These are phyloP conservation scores for Microctenopoma lineatum DNA, from an alignment of 2,797 vertebrate genomes.

Conservation along the genomic window DNA sequence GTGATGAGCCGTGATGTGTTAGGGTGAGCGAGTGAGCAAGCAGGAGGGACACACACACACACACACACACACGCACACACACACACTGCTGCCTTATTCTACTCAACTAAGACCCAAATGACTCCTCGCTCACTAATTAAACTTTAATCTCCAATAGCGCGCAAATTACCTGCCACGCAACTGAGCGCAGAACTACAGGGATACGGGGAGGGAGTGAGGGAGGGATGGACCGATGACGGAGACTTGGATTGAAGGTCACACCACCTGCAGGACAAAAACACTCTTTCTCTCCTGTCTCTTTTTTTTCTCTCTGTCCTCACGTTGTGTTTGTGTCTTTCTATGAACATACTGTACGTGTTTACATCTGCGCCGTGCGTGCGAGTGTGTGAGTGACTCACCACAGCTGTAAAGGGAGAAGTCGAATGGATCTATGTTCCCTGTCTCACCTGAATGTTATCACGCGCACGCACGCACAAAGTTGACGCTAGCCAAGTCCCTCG, in stretches of 20 bases:
- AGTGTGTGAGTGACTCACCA: conserved; percentile 19
- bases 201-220: conserved; percentile 37
- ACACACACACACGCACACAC: conserved; percentile 34
- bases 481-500: conserved; percentile 56
- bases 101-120: conserved; percentile 82
- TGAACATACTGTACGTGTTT: conserved; percentile 18
- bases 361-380: conserved; percentile 31
- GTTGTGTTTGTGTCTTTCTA: conserved; percentile 33
- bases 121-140: conserved; percentile 85
- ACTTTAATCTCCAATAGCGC: conserved; percentile 86
- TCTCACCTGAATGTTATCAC: conserved; percentile 73
- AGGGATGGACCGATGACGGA: conserved; percentile 58
- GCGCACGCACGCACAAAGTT: conserved; percentile 51
- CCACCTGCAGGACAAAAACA: conserved; percentile 56
- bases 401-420: conserved; percentile 65
- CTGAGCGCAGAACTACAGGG: conserved; percentile 68
- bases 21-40: conserved; percentile 58
- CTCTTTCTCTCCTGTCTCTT: conserved; percentile 8
- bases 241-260: conserved; percentile 77
- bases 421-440: conserved; percentile 59
- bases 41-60: conserved; percentile 41
- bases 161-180: conserved; percentile 83
- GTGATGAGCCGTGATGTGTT: conserved; percentile 78
- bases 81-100: conserved; percentile 66
- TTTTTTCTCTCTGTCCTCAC: conserved; percentile 19